These are phyloP conservation scores for Lithophane ornitopus DNA, from an alignment of 2,888 invertebrate species.

Conservation along the genomic window DNA sequence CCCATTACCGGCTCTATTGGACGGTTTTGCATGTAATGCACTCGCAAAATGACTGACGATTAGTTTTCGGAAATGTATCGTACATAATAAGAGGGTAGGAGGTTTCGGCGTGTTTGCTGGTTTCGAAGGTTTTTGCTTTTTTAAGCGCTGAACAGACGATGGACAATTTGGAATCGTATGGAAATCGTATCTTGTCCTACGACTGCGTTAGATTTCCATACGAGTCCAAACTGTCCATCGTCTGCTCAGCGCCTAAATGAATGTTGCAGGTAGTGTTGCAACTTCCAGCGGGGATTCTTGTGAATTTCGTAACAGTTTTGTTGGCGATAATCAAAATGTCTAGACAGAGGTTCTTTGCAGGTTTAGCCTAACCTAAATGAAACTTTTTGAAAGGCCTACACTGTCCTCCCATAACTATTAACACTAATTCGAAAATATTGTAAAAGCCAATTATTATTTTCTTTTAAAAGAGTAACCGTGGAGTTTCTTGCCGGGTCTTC, in stretches of 20 bases:
- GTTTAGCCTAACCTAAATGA: too few relatives aligned
- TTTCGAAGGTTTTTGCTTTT: neutral
- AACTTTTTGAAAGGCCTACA: too few relatives aligned
- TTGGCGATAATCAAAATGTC: constrained; percentile 4
- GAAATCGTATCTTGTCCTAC: too few relatives aligned
- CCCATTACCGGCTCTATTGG: constrained; percentile 34
- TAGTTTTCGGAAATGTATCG: constrained; percentile 23
- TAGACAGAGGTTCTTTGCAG: neutral
- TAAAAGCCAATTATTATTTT: too few relatives aligned
- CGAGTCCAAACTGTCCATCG: too few relatives aligned
- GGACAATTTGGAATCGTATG: too few relatives aligned
- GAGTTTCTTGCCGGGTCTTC: too few relatives aligned
- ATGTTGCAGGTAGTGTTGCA: neutral
- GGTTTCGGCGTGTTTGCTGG: neutral
- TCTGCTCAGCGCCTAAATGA: neutral
- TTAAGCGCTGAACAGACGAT: too few relatives aligned
- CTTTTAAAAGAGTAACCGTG: too few relatives aligned
- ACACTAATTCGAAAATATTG: too few relatives aligned
- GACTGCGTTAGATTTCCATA: too few relatives aligned
- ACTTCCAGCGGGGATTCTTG: neutral
- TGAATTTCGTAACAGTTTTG: neutral
- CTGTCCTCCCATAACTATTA: too few relatives aligned
- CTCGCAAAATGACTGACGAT: constrained; percentile 40
- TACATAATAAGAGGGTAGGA: constrained; percentile 19
- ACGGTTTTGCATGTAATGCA: constrained; percentile 54